Base-by-base conservation (phyloP, 2,113 vertebrate genomes). In the Zootoca vivipara region DNA sequence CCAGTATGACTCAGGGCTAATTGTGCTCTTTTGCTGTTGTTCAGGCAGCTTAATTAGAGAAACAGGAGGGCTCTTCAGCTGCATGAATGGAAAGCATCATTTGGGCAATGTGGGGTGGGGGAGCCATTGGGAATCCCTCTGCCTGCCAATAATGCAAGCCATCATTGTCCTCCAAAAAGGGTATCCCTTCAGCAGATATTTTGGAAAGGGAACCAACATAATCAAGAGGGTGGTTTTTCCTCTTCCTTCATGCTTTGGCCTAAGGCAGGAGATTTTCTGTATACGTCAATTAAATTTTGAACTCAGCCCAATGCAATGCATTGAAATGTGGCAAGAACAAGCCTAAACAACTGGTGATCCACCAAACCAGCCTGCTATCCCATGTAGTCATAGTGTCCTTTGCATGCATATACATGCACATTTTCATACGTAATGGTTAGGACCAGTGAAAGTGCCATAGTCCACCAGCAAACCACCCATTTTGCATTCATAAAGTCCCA, bases 1-100 rank as follows among this genome's bases (percentile, higher is more conserved):
- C 90, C 22, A 42, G 65, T 79, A 30, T 92, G 93, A 65, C 95
- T 94, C 94, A 65, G 94, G 94, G 94, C 94, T 95, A 81, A 93
- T 92, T 89, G 92, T 89, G 6, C 86, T 3, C 83, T 88, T 86
- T 90, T 91, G 35, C 90, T 82, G 5, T 46, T 15, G 9, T 91
- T 88, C 0, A 58, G 42, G 78, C 42, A 79, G 88, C 80, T 93
- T 89, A 82, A 83, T 89, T 91, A 92, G 91, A 1, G 73, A 89
- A 87, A 26, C 89, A 78, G 85, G 24, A 10, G 56, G 85, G 82
- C 38, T 82, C 86, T 78, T 87, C 89, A 88, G 83, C 0, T 56
- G 81, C 42, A 18, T 5, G 87, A 64, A 78, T 26, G 91, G 7
- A 83, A 62, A 69, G 82, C 82, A 52, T 85, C n/a, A 1, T 52